These are phyloP conservation scores for Scaptomyza hsui DNA, from an alignment of 1,140 invertebrate species.

Conservation along the genomic window DNA sequence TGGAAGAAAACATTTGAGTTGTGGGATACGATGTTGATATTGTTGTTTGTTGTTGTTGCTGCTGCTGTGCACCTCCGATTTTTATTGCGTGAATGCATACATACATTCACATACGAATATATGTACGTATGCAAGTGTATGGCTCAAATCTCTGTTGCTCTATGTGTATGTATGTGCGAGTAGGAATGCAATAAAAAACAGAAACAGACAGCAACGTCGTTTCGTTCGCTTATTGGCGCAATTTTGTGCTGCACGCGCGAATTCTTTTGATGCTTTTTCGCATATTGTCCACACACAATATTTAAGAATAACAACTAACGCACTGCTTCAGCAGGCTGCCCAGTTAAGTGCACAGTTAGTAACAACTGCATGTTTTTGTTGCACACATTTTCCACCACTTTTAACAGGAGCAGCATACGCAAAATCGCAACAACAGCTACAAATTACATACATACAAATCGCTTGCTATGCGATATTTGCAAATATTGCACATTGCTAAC, in stretches of 20 bases:
- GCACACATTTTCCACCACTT: constrained; percentile 57
- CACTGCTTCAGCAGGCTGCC: constrained; percentile 22
- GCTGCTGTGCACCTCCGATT: constrained; percentile 48
- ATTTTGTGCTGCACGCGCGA: constrained; percentile 69
- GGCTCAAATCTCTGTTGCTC: constrained; percentile 73
- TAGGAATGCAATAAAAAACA: constrained; percentile 67
- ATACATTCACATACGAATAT: constrained; percentile 17
- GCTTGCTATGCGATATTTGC: constrained; percentile 5
- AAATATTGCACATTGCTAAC: constrained; percentile 32
- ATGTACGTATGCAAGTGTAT: constrained; percentile 39
- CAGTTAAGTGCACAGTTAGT: constrained; percentile 37
- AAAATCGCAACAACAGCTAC: constrained; percentile 48
- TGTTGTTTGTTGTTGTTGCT: constrained; percentile 49
- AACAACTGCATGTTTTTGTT: constrained; percentile 49
- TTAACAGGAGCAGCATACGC: constrained; percentile 37
- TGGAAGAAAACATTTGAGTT: constrained; percentile 63
- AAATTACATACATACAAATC: constrained; percentile 44
- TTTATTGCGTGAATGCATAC: constrained; percentile 69
- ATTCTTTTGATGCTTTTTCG: constrained; percentile 37
- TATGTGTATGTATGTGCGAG: constrained; percentile 50
- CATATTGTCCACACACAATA: constrained; percentile 18
- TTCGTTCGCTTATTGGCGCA: constrained; percentile 77
- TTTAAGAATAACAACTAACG: constrained; percentile 39
- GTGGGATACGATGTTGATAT: constrained; percentile 39
- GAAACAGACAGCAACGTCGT: constrained; percentile 57